Evolutionary conservation across 2,113 vertebrate genomes (phyloP).

Genomic region (Todiramphus saurophagus): DNA sequence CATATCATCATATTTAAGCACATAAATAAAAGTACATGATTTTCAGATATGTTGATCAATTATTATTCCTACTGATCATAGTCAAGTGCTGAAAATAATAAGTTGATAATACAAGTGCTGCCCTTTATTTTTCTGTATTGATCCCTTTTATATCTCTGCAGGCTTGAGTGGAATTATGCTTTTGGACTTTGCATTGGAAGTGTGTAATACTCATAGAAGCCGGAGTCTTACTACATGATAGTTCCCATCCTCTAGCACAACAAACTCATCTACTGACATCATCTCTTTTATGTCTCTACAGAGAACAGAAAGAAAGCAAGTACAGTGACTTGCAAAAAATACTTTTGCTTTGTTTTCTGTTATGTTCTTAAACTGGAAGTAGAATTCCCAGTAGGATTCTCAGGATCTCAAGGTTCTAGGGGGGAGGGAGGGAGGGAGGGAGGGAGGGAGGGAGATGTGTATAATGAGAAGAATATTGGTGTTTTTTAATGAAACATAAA

Average conservation of each 20-base stretch:
- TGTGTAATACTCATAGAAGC: neutral
- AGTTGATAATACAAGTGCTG: neutral
- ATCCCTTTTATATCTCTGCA: neutral
- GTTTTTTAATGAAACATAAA: neutral
- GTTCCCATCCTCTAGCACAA: neutral
- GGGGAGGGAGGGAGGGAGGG: too few species aligned
- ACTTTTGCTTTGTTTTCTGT: neutral
- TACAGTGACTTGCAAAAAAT: neutral
- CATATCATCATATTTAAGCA: too few species aligned
- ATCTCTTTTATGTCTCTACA: neutral
- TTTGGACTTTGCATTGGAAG: neutral
- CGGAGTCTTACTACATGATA: neutral
- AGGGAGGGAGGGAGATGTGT: neutral
- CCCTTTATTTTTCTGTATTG: neutral
- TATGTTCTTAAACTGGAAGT: neutral
- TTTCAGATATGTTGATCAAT: neutral
- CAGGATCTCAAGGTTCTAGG: neutral
- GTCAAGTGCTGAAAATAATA: neutral
- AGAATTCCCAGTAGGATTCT: neutral
- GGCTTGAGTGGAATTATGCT: neutral
- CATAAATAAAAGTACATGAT: neutral
- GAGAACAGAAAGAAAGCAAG: neutral
- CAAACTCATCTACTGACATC: neutral
- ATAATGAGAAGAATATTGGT: neutral
- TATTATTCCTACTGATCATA: neutral